Conservation (phyloP, 2,113 vertebrate genomes). For the Azemiops feae region DNA sequence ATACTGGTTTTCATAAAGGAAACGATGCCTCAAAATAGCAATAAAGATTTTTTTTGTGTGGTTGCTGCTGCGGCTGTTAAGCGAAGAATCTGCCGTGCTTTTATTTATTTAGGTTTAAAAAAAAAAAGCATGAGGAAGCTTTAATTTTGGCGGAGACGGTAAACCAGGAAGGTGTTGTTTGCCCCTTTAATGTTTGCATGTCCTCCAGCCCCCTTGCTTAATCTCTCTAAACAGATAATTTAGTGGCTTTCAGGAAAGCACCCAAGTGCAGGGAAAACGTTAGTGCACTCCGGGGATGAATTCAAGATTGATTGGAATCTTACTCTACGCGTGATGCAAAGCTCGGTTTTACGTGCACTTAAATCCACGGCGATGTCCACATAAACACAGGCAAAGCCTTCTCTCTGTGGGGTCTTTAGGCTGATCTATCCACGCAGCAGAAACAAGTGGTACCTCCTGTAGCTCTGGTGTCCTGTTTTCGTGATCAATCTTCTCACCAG, state of each 20-base stretch:
- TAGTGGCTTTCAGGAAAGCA: conserved; percentile 60
- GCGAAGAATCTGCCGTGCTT: conserved; percentile 35
- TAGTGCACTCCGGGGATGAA: conserved; percentile 60
- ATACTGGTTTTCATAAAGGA: conserved; percentile 63
- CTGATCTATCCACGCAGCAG: neutral
- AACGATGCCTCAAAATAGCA: conserved; percentile 60
- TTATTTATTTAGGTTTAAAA: neutral
- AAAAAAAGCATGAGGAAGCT: conserved; percentile 25
- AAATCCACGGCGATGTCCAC: conserved; percentile 32
- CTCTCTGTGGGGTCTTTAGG: conserved; percentile 21
- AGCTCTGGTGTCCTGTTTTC: neutral
- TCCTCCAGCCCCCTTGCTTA: conserved; percentile 53
- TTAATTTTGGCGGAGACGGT: conserved; percentile 50
- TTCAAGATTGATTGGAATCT: conserved; percentile 59
- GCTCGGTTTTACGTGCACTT: conserved; percentile 29
- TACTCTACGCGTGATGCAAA: conserved; percentile 12
- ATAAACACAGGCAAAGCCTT: neutral
- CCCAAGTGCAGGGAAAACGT: conserved; percentile 60
- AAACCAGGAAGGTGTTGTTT: conserved; percentile 40
- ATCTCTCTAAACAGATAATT: conserved; percentile 64
- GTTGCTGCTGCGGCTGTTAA: conserved; percentile 3
- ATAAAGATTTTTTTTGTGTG: conserved; percentile 53
- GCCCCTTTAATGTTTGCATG: conserved; percentile 57
- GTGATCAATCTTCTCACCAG: neutral
- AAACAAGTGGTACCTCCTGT: neutral